Evolutionary conservation across 2,888 invertebrate genomes (phyloP).

Genomic region (Stenotaenia linearis): DNA sequence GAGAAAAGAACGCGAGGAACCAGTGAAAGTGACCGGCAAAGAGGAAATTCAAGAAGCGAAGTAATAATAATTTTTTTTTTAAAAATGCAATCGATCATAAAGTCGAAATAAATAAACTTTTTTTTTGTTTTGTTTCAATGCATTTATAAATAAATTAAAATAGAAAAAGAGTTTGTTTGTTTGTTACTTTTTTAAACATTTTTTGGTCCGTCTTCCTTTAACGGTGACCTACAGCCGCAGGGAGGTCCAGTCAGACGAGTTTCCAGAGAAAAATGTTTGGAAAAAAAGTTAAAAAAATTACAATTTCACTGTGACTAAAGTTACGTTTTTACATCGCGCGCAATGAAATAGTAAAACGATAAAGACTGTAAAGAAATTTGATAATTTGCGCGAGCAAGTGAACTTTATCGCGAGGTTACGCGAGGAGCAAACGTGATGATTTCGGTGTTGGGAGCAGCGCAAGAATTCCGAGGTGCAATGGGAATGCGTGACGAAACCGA

Average conservation of each 20-base stretch:
- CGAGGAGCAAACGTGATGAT: no score
- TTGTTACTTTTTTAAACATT: neutral
- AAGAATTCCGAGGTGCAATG: neutral
- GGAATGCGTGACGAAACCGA: neutral
- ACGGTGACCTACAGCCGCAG: neutral
- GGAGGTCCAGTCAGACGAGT: neutral
- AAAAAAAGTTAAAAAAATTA: neutral
- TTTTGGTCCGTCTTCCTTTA: conserved; percentile 1
- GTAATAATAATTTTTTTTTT: neutral
- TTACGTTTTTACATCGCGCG: no score
- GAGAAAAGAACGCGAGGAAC: neutral
- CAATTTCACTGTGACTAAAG: no score
- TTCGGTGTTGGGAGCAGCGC: neutral
- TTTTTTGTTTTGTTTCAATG: no score
- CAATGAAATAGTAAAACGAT: no score
- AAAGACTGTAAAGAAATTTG: no score
- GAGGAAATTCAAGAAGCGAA: neutral
- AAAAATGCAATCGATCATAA: no score
- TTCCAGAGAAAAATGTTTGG: neutral
- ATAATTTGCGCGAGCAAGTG: no score
- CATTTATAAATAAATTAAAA: no score
- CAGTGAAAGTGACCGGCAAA: neutral
- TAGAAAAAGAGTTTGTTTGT: neutral
- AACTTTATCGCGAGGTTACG: no score
- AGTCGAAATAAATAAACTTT: neutral